A percentile compares a stretch with the other conserved stretches of the same genome.
phyloP scores from a whole-genome alignment of 2,113 vertebrate species.

The Chlorodrepanis virens region DNA sequence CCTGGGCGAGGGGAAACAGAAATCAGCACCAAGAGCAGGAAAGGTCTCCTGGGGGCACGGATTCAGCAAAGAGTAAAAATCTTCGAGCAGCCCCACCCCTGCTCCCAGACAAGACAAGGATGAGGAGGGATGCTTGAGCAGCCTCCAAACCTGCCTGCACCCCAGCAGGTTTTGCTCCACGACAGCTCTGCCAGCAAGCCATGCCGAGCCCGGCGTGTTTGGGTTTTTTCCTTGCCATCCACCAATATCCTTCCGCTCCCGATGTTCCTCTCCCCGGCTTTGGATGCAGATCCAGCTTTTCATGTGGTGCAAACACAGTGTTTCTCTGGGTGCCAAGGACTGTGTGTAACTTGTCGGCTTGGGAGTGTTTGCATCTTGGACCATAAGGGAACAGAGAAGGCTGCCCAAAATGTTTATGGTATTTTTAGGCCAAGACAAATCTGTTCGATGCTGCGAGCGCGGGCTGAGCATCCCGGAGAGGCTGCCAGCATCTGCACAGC shows the following conservation, averaged over 20 bases:
- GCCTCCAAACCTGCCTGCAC: background rate
- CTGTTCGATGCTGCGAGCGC: background rate
- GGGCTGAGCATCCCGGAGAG: background rate
- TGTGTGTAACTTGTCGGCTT: slow-evolving; percentile 16
- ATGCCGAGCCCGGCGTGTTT: background rate
- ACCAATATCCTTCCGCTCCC: background rate
- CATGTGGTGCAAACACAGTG: slow-evolving; percentile 32
- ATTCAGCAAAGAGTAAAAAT: background rate
- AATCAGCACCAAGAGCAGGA: background rate
- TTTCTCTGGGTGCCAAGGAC: slow-evolving; percentile 47
- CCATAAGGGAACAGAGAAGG: slow-evolving; percentile 35
- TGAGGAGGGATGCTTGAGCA: background rate
- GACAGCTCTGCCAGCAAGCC: background rate
- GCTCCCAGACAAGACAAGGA: background rate
- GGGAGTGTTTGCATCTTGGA: slow-evolving; percentile 43
- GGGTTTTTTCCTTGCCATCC: background rate
- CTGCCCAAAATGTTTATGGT: slow-evolving; percentile 52
- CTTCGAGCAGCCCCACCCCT: background rate
- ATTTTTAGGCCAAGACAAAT: slow-evolving; percentile 54
- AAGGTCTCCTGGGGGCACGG: accelerated
- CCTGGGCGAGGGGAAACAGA: accelerated
- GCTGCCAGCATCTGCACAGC: accelerated
- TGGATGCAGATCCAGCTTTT: slow-evolving; percentile 10
- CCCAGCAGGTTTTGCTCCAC: background rate
- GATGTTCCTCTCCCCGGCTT: background rate